A percentile compares a stretch with the other conserved stretches of the same genome.
These are phyloP conservation scores for Etia nguti DNA, from an alignment of 2,113 vertebrate species.

Conservation along the genomic window DNA sequence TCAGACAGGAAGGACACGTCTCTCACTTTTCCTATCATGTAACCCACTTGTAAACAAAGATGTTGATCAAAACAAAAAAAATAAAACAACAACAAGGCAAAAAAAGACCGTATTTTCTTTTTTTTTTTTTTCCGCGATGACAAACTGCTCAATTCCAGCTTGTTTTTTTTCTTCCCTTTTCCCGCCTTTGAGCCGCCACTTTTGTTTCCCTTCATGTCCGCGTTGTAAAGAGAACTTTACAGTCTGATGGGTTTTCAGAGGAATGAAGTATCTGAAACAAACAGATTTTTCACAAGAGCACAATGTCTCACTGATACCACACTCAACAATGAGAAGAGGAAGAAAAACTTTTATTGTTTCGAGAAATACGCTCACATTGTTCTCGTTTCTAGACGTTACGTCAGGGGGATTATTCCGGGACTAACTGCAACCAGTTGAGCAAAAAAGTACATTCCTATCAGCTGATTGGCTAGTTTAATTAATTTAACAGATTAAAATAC, in stretches of 20 bases:
- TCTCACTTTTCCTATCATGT: slow-evolving; percentile 77
- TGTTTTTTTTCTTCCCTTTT: not conserved
- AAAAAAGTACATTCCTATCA: not conserved
- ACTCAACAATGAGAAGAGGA: not conserved
- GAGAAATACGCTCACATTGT: not conserved
- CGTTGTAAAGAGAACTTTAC: not conserved
- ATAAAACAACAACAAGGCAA: not conserved
- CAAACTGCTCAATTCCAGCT: not conserved
- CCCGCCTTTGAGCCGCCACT: not conserved
- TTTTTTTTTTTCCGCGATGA: not conserved
- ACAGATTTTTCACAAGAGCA: not conserved
- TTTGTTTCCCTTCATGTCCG: not conserved
- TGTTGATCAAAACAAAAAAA: slow-evolving; percentile 13
- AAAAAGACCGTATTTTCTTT: not conserved
- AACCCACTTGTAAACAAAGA: slow-evolving; percentile 70
- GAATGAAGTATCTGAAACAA: not conserved
- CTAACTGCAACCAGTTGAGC: not conserved
- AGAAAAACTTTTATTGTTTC: not conserved
- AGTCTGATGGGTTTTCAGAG: not conserved
- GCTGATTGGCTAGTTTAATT: not conserved
- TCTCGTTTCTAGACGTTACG: not conserved
- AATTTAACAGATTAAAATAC: not conserved
- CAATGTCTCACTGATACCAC: not conserved
- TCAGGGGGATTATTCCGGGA: not conserved
- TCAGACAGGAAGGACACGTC: slow-evolving; percentile 88